phyloP scores from a whole-genome alignment of 2,888 invertebrate genomes.

The Leucoma salicis region DNA sequence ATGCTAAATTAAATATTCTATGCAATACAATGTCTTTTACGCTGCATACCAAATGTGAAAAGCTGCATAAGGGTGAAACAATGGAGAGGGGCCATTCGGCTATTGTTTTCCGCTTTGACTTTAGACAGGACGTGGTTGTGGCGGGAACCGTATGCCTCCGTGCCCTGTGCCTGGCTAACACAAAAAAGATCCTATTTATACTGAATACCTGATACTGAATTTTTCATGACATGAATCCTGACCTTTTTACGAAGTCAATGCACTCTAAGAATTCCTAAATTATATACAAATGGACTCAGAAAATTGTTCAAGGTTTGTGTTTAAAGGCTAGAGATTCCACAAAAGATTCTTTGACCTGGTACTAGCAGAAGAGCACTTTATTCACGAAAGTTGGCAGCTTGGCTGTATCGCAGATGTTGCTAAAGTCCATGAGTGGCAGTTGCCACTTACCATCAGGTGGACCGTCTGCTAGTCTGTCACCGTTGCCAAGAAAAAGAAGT shows the following conservation, averaged over 20 bases:
- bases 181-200: neutral
- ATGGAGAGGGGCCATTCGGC: conserved; percentile 16
- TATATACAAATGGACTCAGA: no score
- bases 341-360: no score
- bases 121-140: conserved; percentile 11
- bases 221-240: neutral
- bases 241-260: neutral
- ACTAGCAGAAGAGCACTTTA: no score
- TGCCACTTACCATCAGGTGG: no score
- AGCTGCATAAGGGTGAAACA: conserved; percentile 25
- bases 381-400: no score
- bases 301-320: no score
- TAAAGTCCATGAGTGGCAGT: no score
- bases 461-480: no score
- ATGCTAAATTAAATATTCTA: conserved; percentile 13
- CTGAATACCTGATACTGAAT: neutral
- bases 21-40: conserved; percentile 14
- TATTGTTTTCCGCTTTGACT: conserved; percentile 26
- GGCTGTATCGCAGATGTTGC: no score
- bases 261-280: no score
- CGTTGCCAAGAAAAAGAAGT: no score
- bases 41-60: conserved; percentile 22
- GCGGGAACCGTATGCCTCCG: conserved; percentile 5
- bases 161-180: neutral
- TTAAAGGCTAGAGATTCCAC: no score